Evolutionary conservation across 2,888 invertebrate genomes (phyloP), one percentile per base, ranked within the genome.

Genomic region (Eupsilia transversa): DNA sequence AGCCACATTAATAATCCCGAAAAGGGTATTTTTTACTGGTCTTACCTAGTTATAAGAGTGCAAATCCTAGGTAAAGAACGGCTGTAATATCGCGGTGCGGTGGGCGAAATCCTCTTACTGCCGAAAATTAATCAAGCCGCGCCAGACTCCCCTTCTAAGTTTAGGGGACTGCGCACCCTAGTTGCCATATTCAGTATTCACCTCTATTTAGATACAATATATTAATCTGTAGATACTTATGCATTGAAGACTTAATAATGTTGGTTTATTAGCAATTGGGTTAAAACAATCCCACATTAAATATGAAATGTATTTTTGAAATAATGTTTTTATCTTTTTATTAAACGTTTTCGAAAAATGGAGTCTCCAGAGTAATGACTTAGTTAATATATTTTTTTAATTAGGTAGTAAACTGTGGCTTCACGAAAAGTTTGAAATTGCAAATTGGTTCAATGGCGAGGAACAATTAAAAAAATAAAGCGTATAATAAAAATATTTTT

Each of bases 81-180:
- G 83, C 78, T 77, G 84, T 87, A 89, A 86, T 86, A 89, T 86
- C 83, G 61, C 80, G 74, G 80, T 49, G 52, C 59, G 81, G 79
- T 71, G 84, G 80, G 75, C 87, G 75, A 85, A 94, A 95, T 95
- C 95, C 94, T 89, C 95, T 95, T 95, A 95, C 89, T 84, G 89
- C 89, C 92, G 87, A 93, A 95, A 95, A 95, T 94, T 95, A 95
- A 95, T 95, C 94, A 95, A 93, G 89, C 72, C 54, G 83, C 46
- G 86, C 83, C 82, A 82, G 79, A 72, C 82, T 73, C 86, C 78
- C 83, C 88, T 88, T 91, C 90, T 91, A 91, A 91, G 71, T 79
- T 86, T 68, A 79, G 87, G 87, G 87, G 86, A 61, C 79, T 70
- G 65, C 72, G 73, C 67, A 66, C 81, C 78, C 87, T 79, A 72